Evolutionary conservation across 2,888 invertebrate genomes (phyloP), one percentile per base, ranked within the genome.

Genomic region (Heliconius ethilla): DNA sequence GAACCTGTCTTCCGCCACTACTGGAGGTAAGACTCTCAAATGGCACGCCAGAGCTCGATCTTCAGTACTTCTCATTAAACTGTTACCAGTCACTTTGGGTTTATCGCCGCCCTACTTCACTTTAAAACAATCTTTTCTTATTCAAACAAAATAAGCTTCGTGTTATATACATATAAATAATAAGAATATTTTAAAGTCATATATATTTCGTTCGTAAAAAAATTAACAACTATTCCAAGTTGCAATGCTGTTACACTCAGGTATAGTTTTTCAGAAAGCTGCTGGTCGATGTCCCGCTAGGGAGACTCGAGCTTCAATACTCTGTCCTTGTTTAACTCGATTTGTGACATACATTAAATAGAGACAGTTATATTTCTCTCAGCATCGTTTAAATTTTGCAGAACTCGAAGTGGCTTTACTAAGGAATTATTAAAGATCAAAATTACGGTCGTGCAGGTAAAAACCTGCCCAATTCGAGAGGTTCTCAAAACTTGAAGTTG

Each of bases 241-340:
- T 93, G 76, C 91, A 90, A 86, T 82, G 77, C 85, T 89, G 81
- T 82, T 83, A 80, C 79, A 83, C 84, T 86, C 77, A 86, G 82
- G 80, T 83, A 81, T 89, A 88, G 91, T 93, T 93, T 94, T 93
- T 94, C 92, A 92, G 91, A 93, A 94, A 93, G 93, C 92, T 93
- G 93, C 92, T 94, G 93, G 94, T 93, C 93, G 93, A 93, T 93
- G 93, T 94, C 93, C 94, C 94, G 93, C 94, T 93, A 93, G 90
- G 87, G 86, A 90, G 89, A 85, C 90, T 92, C 87, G 86, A 91
- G 90, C 91, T 89, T 86, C 85, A 81, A 83, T 88, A 82, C 82
- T 79, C 85, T 82, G 80, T 92, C 92, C 83, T 87, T 87, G 81
- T 92, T 89, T 82, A 82, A 85, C 87, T 79, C 76, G 77, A 55